Evolutionary conservation across 2,797 vertebrate genomes (phyloP), one percentile per base, ranked within the genome.

Genomic region (Hemitrygon akajei): DNA sequence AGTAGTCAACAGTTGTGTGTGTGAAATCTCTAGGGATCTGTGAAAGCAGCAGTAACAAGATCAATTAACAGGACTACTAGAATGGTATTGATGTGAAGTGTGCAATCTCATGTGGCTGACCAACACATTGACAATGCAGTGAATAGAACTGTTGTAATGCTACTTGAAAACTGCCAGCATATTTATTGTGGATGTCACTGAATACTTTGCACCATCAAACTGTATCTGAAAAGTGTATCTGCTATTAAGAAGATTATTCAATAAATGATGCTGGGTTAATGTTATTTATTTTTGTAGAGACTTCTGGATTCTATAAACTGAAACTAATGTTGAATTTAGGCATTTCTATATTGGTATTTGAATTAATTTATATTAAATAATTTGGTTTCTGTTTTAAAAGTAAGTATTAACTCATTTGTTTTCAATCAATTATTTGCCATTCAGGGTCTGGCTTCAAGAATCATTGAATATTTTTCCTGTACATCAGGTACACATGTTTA

Each of bases 1-100:
- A 92, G 30, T 40, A 76, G 27, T n/a, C 73, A 71, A 93, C 27
- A 7, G 22, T 93, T 76, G 91, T 56, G 87, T 69, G 63, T n/a
- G 40, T 75, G 91, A 93, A 75, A 56, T 93, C 71, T 91, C 89
- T 30, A 7, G 71, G 40, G 91, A 14, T 56, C 12, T 30, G 20
- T 75, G 37, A 93, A 93, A 34, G 6, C 71, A 47, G 91, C 69
- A 47, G 69, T 30, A 75, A 92, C 71, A 76, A 75, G 71, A 93
- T 93, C 40, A n/a, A 71, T 93, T 93, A 92, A 40, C 37, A 71
- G 27, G 40, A 47, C 40, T 56, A 47, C 9, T 73, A 40, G 91
- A 93, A 93, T 30, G 27, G 40, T 69, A 93, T 76, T 93, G 69
- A 47, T 93, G 40, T 47, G 47, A 93, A 75, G 37, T 93, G 69